These are phyloP conservation scores for Potamilus streckersoni DNA, from an alignment of 1,140 invertebrate species.

Conservation along the genomic window DNA sequence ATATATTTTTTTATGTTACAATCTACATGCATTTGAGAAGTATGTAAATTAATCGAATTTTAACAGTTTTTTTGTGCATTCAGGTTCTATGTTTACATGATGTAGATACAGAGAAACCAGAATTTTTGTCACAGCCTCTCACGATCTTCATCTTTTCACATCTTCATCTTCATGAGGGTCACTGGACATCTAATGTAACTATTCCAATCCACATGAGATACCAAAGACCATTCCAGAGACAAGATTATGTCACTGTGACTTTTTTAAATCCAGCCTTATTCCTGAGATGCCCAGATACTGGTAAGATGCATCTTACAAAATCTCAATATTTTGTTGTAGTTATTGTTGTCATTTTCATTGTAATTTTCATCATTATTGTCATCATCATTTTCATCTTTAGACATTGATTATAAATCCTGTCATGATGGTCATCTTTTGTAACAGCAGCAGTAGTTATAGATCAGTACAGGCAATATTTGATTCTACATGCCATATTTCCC, in stretches of 20 bases:
- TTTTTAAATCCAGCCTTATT: slow-evolving; percentile 17
- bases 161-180: background rate
- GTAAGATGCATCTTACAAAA: background rate
- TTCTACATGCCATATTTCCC: too few relatives aligned
- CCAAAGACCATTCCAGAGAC: background rate
- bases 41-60: background rate
- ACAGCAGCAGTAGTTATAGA: background rate
- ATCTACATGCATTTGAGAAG: background rate
- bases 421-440: background rate
- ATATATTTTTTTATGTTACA: too few relatives aligned
- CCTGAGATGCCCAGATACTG: slow-evolving; percentile 12
- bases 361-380: background rate
- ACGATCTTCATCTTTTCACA: slow-evolving; percentile 5
- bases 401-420: background rate
- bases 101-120: slow-evolving; percentile 17
- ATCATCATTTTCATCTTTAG: background rate
- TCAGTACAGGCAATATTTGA: too few relatives aligned
- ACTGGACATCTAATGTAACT: background rate
- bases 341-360: background rate
- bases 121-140: slow-evolving; percentile 9
- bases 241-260: slow-evolving; percentile 9
- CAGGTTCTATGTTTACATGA: slow-evolving; percentile 4
- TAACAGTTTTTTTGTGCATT: background rate
- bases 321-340: background rate
- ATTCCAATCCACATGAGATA: slow-evolving; percentile 23